These are phyloP conservation scores for Bucorvus abyssinicus DNA, from an alignment of 2,797 vertebrate species.

Conservation along the genomic window DNA sequence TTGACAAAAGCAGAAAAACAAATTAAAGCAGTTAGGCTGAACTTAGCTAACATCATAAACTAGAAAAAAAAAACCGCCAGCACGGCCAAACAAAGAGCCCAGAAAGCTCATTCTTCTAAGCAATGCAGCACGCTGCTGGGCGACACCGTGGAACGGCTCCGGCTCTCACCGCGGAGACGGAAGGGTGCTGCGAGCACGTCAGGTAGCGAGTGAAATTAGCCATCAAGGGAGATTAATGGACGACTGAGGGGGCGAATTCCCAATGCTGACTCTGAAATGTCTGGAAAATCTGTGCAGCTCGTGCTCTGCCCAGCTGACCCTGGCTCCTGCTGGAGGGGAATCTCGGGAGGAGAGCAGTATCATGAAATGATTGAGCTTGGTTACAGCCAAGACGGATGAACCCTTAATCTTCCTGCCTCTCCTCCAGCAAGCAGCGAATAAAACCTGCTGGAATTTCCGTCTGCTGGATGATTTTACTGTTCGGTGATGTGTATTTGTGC, in stretches of 20 bases:
- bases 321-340: not conserved
- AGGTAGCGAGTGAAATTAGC: not conserved
- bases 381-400: not conserved
- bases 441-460: not conserved
- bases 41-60: not conserved
- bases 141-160: fast-evolving
- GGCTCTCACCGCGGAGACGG: not conserved
- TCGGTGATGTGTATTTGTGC: not conserved
- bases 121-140: not conserved
- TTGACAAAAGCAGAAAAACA: not conserved
- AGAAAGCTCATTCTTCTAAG: not conserved
- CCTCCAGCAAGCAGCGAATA: not conserved
- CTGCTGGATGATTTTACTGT: not conserved
- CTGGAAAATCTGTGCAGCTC: not conserved
- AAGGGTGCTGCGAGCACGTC: not conserved
- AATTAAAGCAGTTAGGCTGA: not conserved
- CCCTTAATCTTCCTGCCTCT: not conserved
- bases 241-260: not conserved
- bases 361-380: not conserved
- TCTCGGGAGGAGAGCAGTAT: not conserved
- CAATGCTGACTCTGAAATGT: not conserved
- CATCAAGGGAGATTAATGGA: not conserved
- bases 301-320: not conserved
- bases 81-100: too few species aligned
- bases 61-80: not conserved